These are phyloP conservation scores for Stegana nigrithorax DNA, from an alignment of 2,888 invertebrate genomes.

Conservation along the genomic window DNA sequence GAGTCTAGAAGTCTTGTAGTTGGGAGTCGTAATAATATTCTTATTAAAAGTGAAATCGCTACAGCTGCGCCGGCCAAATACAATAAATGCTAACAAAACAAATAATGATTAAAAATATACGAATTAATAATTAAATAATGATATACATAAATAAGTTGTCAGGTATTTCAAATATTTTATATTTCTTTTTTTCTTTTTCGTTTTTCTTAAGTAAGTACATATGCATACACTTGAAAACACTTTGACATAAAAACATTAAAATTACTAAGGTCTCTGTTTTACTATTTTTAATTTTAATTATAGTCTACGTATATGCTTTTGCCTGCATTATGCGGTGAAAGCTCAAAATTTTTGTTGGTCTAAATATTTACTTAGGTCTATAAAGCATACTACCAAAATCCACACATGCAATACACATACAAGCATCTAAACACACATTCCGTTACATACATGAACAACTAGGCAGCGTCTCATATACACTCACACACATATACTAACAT, in stretches of 20 bases:
- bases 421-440: not conserved
- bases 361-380: conserved; percentile 11
- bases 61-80: conserved; percentile 64
- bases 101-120: conserved; percentile 26
- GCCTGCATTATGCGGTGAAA: no score
- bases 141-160: conserved; percentile 20
- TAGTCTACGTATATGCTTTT: no score
- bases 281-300: no score
- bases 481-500: conserved; percentile 22
- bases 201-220: no score
- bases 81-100: conserved; percentile 23
- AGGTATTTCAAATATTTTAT: no score
- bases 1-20: no score
- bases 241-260: conserved; percentile 23
- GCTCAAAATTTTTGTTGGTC: conserved; percentile 30
- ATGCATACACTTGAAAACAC: no score
- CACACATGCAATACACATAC: conserved; percentile 7
- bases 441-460: no score
- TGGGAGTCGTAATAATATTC: conserved; percentile 56
- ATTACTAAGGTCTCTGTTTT: conserved; percentile 22
- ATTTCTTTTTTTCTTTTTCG: no score
- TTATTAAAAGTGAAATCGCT: no score
- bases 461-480: conserved; percentile 29
- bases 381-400: conserved; percentile 26
- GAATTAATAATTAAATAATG: conserved; percentile 33